Evolutionary conservation across 2,113 vertebrate species (phyloP).

Genomic region (Trematomus loennbergii): DNA sequence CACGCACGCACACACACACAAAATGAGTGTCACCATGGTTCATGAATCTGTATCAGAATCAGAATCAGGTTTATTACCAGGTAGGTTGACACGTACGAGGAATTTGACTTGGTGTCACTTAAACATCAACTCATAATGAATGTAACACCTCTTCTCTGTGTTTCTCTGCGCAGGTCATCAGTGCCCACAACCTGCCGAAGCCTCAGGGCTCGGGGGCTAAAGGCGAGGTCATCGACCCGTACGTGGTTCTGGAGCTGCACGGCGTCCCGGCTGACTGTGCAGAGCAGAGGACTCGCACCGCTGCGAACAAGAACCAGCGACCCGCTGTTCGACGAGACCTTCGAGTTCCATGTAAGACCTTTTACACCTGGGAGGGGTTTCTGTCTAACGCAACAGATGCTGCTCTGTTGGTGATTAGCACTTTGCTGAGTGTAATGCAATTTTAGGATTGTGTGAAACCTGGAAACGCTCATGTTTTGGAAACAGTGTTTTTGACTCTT

Average conservation of each 20-base stretch:
- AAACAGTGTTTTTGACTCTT: background rate
- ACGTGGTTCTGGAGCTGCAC: conserved; percentile 96
- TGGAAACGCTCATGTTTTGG: background rate
- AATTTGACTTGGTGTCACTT: no score
- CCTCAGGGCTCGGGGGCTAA: conserved; percentile 97
- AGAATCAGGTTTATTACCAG: no score
- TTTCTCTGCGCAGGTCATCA: conserved; percentile 86
- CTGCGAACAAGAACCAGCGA: conserved; percentile 95
- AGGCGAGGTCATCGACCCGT: conserved; percentile 97
- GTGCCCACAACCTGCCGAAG: conserved; percentile 97
- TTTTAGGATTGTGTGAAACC: background rate
- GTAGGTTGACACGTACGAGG: no score
- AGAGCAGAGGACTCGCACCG: conserved; percentile 95
- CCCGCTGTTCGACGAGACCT: conserved; percentile 97
- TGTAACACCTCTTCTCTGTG: background rate
- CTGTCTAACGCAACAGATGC: background rate
- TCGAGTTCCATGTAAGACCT: conserved; percentile 91
- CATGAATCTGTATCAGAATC: no score
- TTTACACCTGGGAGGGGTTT: no score
- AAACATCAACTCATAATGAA: background rate
- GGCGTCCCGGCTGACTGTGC: conserved; percentile 96
- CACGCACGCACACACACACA: no score
- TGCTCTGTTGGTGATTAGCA: background rate
- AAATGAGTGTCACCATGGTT: no score
- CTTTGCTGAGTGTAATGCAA: no score